These are phyloP conservation scores for Pteromalus puparum DNA, from an alignment of 1,140 invertebrate genomes.

Conservation along the genomic window DNA sequence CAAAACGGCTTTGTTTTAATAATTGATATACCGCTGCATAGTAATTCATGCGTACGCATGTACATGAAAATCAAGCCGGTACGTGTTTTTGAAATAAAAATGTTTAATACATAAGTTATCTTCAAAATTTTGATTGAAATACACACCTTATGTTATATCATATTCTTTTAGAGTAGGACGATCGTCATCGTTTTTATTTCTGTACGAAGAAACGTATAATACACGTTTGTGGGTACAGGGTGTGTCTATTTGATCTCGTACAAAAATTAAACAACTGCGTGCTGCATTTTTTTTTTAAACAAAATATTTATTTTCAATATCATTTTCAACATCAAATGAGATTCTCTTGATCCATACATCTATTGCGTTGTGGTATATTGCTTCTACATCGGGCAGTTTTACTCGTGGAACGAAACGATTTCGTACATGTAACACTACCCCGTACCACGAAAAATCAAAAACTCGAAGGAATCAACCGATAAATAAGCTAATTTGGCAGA, in stretches of 20 bases:
- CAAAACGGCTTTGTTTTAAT: too few species aligned
- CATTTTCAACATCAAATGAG: background rate
- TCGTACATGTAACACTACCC: background rate
- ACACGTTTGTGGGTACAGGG: background rate
- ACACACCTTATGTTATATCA: too few species aligned
- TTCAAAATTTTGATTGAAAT: too few species aligned
- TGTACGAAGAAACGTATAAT: background rate
- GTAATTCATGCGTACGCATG: too few species aligned
- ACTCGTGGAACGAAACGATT: background rate
- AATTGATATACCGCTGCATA: too few species aligned
- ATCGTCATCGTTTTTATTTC: conserved; percentile 22
- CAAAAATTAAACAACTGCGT: background rate
- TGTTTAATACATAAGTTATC: too few species aligned
- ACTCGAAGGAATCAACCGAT: background rate
- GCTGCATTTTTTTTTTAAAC: background rate
- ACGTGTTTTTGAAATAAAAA: too few species aligned
- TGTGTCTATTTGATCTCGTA: background rate
- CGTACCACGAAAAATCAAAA: background rate
- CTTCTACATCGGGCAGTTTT: background rate
- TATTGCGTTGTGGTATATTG: background rate
- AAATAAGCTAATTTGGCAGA: conserved; percentile 23
- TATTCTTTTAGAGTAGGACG: too few species aligned
- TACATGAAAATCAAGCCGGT: too few species aligned
- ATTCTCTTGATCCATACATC: background rate
- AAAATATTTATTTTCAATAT: background rate